A percentile compares a stretch with the other conserved stretches of the same genome.
phyloP scores from a whole-genome alignment of 2,113 vertebrate genomes.

The Caretta caretta region DNA sequence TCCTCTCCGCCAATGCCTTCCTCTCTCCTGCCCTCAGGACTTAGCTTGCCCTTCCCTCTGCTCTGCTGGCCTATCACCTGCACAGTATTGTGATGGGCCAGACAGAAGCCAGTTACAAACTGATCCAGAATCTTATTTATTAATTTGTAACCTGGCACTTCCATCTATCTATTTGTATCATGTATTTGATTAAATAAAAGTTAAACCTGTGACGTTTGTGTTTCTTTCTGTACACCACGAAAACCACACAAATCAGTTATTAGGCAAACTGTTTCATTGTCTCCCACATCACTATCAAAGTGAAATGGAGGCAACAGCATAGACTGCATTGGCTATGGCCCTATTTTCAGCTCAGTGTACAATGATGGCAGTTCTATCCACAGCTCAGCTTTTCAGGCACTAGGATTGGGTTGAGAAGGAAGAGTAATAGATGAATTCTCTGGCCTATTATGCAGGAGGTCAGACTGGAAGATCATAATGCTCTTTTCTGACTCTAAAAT shows the following conservation, averaged over 20 bases:
- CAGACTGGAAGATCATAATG: background rate
- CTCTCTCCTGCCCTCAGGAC: background rate
- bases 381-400: background rate
- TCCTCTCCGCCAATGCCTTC: background rate
- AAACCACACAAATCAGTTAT: background rate
- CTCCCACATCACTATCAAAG: background rate
- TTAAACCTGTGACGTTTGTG: background rate
- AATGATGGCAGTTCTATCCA: background rate
- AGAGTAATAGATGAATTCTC: background rate
- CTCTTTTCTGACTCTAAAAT: background rate
- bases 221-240: background rate
- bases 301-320: background rate
- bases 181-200: background rate
- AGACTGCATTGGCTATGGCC: background rate
- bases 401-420: background rate
- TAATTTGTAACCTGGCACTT: background rate
- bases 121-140: rapidly evolving
- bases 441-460: background rate
- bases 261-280: background rate
- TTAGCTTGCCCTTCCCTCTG: background rate
- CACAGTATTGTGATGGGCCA: background rate
- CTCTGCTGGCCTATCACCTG: background rate
- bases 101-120: background rate
- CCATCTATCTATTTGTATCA: background rate
- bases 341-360: background rate